A percentile compares a stretch with the other conserved stretches of the same genome.
These are phyloP conservation scores for Mugil cephalus DNA, from an alignment of 2,113 vertebrate species.

Conservation along the genomic window DNA sequence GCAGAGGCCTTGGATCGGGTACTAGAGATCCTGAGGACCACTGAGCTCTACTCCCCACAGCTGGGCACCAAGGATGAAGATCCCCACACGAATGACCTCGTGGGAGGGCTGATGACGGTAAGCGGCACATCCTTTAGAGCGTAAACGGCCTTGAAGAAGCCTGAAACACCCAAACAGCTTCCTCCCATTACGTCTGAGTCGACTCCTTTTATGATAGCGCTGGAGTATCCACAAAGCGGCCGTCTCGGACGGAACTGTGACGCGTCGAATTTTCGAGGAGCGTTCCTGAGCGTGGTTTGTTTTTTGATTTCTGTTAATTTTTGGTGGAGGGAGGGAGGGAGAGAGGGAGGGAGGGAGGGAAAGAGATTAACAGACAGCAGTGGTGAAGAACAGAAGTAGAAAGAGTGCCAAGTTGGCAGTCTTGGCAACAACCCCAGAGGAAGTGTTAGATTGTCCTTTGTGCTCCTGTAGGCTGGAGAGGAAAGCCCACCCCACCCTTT, in stretches of 20 bases:
- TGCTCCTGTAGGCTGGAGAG: conserved; percentile 82
- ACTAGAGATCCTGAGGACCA: conserved; percentile 95
- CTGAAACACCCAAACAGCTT: conserved; percentile 51
- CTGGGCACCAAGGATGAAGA: conserved; percentile 94
- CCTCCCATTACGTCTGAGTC: conserved; percentile 28
- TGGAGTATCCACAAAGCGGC: conserved; percentile 1
- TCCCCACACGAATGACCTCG: conserved; percentile 95
- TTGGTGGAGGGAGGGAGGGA: not conserved
- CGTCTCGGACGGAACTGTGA: not conserved
- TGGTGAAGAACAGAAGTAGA: conserved; percentile 67
- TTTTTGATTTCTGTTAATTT: conserved; percentile 43
- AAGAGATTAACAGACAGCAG: conserved; percentile 43
- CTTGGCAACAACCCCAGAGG: conserved; percentile 83
- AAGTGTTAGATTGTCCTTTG: conserved; percentile 87
- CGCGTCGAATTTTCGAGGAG: not conserved
- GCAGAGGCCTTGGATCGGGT: conserved; percentile 96
- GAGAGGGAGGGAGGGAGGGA: conserved; percentile 29
- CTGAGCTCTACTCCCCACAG: conserved; percentile 97
- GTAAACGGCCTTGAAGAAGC: conserved; percentile 2
- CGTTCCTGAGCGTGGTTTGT: not conserved
- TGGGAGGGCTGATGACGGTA: conserved; percentile 96
- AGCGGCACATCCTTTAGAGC: conserved; percentile 62
- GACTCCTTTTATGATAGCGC: conserved; percentile 29
- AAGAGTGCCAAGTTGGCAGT: conserved; percentile 85
- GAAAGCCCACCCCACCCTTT: conserved; percentile 74